A percentile compares a stretch with the other conserved stretches of the same genome.
These are phyloP conservation scores for Lepisosteus oculatus DNA, from an alignment of 2,113 vertebrate species.

Conservation along the genomic window DNA sequence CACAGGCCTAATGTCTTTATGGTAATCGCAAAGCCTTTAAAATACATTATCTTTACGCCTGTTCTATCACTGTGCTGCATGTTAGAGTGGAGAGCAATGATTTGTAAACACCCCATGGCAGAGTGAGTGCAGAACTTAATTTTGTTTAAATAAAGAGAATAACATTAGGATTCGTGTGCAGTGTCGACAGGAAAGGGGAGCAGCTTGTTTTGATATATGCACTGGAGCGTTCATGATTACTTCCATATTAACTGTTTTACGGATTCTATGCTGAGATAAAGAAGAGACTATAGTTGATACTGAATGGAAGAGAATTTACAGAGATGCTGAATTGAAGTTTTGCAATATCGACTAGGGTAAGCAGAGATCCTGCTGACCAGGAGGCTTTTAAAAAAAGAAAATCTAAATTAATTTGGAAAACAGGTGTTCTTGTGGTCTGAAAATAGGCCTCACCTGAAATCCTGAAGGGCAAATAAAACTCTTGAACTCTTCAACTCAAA, in stretches of 20 bases:
- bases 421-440: neutral
- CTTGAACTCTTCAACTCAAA: too few relatives aligned
- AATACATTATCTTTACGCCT: constrained; percentile 60
- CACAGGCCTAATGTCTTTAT: constrained; percentile 44
- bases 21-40: constrained; percentile 65
- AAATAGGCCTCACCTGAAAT: constrained; percentile 11
- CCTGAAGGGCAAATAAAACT: neutral
- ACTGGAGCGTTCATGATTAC: constrained; percentile 46
- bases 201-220: constrained; percentile 48
- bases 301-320: constrained; percentile 25
- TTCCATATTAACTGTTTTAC: constrained; percentile 45
- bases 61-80: constrained; percentile 39
- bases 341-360: constrained; percentile 11
- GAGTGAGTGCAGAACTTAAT: constrained; percentile 54
- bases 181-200: constrained; percentile 32
- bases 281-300: constrained; percentile 28
- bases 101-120: constrained; percentile 64
- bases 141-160: constrained; percentile 57
- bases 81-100: constrained; percentile 53
- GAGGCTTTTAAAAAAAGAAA: neutral
- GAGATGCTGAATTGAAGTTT: constrained; percentile 26
- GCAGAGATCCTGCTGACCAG: constrained; percentile 9
- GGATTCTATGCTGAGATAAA: constrained; percentile 39
- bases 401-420: constrained; percentile 23
- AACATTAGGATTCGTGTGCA: constrained; percentile 52